Conservation (phyloP, 1,140 invertebrate genomes). For the Drosophila burlai region DNA sequence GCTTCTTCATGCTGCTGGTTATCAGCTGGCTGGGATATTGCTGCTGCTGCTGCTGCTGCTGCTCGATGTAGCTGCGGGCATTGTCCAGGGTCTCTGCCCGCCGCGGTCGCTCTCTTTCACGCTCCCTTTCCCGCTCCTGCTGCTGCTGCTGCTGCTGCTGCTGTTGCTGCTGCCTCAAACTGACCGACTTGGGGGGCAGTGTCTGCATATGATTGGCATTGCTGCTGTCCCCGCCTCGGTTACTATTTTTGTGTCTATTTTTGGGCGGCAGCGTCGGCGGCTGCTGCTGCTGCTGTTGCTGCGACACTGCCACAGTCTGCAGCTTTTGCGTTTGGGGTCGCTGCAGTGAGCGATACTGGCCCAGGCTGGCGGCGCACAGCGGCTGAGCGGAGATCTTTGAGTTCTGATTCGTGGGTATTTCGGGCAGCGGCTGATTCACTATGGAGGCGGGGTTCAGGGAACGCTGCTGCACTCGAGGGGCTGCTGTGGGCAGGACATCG, state of each 20-base stretch:
- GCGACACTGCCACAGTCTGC: constrained; percentile 34
- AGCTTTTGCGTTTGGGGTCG: constrained; percentile 68
- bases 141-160: constrained; percentile 32
- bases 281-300: constrained; percentile 64
- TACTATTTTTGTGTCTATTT: constrained; percentile 75
- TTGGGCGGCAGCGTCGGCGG: constrained; percentile 83
- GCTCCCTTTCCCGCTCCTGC: constrained; percentile 47
- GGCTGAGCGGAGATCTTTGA: constrained; percentile 82
- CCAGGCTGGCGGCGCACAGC: constrained; percentile 79
- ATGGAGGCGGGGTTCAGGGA: constrained; percentile 81
- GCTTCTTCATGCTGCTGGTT: constrained; percentile 73
- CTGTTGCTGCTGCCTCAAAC: constrained; percentile 67
- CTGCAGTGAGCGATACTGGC: constrained; percentile 82
- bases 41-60: constrained; percentile 37
- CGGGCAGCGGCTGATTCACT: constrained; percentile 83
- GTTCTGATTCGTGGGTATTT: constrained; percentile 72
- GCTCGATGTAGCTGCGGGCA: constrained; percentile 76
- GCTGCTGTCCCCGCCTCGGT: constrained; percentile 38
- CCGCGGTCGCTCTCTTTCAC: constrained; percentile 61
- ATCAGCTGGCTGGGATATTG: constrained; percentile 50
- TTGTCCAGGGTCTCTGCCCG: constrained; percentile 79
- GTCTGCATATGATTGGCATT: constrained; percentile 81
- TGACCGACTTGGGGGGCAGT: constrained; percentile 74
- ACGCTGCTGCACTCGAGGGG: constrained; percentile 67
- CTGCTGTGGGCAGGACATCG: constrained; percentile 54